Conservation (phyloP, 1,140 invertebrate genomes). For the Aphaenogaster floridana region DNA sequence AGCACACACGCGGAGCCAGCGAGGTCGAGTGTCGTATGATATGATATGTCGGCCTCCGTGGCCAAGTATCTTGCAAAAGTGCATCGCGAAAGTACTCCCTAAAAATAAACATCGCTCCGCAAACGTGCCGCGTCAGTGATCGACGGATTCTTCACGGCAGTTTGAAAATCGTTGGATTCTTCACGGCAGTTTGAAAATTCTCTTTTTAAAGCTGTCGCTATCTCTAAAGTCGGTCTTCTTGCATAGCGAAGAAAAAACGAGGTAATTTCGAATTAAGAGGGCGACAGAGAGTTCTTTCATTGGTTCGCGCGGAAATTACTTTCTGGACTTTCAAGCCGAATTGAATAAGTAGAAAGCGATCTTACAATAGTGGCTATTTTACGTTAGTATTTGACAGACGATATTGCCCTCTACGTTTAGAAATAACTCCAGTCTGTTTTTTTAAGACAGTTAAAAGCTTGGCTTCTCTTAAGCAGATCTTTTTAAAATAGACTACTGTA, state of each 20-base stretch:
- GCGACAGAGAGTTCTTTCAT: slow-evolving; percentile 21
- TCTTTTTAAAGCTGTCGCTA: not conserved
- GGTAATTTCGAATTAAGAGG: slow-evolving; percentile 24
- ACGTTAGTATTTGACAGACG: not conserved
- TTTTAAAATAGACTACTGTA: not conserved
- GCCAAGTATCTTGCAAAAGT: slow-evolving; percentile 71
- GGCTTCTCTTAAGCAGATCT: not conserved
- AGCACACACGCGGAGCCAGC: slow-evolving; percentile 62
- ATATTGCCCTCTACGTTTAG: not conserved
- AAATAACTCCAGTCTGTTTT: slow-evolving; percentile 14
- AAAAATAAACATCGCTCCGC: slow-evolving; percentile 76
- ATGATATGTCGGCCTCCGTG: slow-evolving; percentile 78
- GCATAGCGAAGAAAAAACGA: not conserved
- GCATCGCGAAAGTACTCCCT: slow-evolving; percentile 46
- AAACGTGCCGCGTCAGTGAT: slow-evolving; percentile 43
- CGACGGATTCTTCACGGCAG: not conserved
- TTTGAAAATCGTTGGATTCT: not conserved
- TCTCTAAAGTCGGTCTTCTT: not conserved
- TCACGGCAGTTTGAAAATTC: not conserved
- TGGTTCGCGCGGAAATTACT: slow-evolving; percentile 23
- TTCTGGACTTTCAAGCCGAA: slow-evolving; percentile 27
- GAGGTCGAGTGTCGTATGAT: slow-evolving; percentile 80
- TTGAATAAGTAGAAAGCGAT: slow-evolving; percentile 41
- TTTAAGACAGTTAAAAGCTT: not conserved
- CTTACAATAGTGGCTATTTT: not conserved